phyloP scores from a whole-genome alignment of 1,140 invertebrate species.

The Teleogryllus occipitalis region DNA sequence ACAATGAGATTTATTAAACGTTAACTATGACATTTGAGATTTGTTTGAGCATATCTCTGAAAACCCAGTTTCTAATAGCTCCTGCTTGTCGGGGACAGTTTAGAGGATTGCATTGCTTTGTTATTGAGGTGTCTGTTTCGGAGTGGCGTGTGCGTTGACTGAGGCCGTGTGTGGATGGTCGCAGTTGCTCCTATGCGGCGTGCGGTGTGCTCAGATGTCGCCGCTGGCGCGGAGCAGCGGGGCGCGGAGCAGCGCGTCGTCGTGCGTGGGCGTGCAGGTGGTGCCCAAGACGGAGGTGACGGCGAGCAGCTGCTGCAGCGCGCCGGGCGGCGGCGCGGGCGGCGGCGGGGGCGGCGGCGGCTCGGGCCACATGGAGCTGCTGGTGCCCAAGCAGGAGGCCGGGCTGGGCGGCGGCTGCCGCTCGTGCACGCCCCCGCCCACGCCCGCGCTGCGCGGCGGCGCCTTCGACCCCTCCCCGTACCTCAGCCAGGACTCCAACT shows the following conservation, averaged over 20 bases:
- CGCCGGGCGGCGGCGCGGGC: conserved; percentile 38
- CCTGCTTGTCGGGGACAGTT: too few species aligned
- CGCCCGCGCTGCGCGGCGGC: conserved; percentile 31
- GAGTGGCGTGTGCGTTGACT: too few species aligned
- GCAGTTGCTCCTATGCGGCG: too few species aligned
- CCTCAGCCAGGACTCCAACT: conserved; percentile 60
- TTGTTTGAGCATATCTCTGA: too few species aligned
- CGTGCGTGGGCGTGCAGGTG: conserved; percentile 28
- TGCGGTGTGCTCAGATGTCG: too few species aligned
- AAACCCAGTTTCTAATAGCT: too few species aligned
- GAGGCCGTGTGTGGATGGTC: too few species aligned
- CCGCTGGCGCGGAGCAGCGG: too few species aligned
- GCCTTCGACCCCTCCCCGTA: conserved; percentile 44
- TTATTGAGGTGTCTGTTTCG: too few species aligned
- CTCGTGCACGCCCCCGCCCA: conserved; percentile 27
- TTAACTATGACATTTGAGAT: too few species aligned
- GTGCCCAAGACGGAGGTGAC: conserved; percentile 43
- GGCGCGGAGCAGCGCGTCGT: conserved; percentile 15
- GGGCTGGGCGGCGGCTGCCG: conserved; percentile 26
- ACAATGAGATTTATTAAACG: too few species aligned
- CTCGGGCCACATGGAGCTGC: conserved; percentile 37
- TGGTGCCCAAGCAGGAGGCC: conserved; percentile 55
- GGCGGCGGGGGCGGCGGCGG: conserved; percentile 44
- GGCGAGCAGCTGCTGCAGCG: conserved; percentile 42
- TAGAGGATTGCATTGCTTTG: too few species aligned